A percentile compares a stretch with the other conserved stretches of the same genome.
Evolutionary conservation across 2,113 vertebrate species (phyloP).

Genomic region (Theropithecus gelada): DNA sequence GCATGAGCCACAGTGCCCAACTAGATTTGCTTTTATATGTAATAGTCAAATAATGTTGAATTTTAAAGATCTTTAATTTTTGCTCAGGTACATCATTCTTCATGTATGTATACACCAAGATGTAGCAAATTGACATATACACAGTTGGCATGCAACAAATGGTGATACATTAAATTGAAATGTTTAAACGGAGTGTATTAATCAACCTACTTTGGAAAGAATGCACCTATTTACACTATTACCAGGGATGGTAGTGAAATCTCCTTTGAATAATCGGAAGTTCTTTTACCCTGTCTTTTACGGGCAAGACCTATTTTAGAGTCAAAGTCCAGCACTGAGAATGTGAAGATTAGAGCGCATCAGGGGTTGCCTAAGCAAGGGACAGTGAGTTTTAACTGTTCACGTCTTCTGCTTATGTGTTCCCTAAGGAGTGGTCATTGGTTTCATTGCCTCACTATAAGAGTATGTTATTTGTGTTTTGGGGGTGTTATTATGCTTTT

Average conservation of each 20-base stretch:
- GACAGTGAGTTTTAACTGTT: background rate
- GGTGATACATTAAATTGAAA: conserved; percentile 2
- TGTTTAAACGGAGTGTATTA: background rate
- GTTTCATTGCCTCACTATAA: background rate
- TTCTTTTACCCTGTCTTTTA: background rate
- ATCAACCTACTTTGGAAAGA: background rate
- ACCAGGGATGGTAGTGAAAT: background rate
- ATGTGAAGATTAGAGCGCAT: background rate
- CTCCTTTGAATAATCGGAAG: background rate
- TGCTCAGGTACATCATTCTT: background rate
- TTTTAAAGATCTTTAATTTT: conserved; percentile 16
- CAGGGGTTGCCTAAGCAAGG: background rate
- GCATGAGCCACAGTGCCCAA: too few species aligned
- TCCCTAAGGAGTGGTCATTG: background rate
- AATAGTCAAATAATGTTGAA: background rate
- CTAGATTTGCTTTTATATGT: background rate
- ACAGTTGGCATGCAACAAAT: background rate
- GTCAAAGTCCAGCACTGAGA: background rate
- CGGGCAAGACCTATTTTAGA: background rate
- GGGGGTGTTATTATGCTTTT: background rate
- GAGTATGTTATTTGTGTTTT: background rate
- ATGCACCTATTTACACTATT: background rate
- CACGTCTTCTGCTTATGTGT: background rate
- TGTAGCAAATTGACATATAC: background rate
- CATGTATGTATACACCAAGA: background rate